Base-by-base conservation (phyloP, 2,113 vertebrate species). In the Dipodomys spectabilis region DNA sequence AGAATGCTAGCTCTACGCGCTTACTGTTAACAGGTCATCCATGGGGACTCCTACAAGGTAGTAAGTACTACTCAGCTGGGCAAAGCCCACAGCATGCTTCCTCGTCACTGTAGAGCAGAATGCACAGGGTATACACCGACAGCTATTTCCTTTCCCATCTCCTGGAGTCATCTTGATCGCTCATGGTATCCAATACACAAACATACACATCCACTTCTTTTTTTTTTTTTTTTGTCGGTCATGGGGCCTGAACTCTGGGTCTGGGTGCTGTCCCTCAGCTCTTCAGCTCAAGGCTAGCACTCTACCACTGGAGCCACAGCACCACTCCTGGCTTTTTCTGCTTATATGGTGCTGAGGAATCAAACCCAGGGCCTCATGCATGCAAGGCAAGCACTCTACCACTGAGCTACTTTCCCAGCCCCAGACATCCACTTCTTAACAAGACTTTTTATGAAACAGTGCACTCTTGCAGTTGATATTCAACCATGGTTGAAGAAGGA, bases 11-110 rank as follows among this genome's bases (percentile, higher is more conserved):
- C 44, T n/a, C 28, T 35, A 20, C 23, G 20, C 1, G 0, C 1
- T 19, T 19, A 67, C 80, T 9, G 19, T 65, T 32, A 68, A 3
- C 23, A 74, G 49, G 30, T 9, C 12, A 77, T 39, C 44, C 19
- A 0, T 0, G 3, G 18, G 15, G 23, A 23, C 12, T 1, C 16
- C 2, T 15, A 44, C 2, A 12, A 1, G 4, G 0, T 1, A 28
- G 27, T 28, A 18, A 28, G 27, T 28, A 18, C 25, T 3, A 6
- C 32, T 30, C 18, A n/a, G 49, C 2, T 3, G 7, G 1, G 0
- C 5, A 2, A 82, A n/a, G 45, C 45, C 77, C 79, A 27, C 3
- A 0, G 15, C 22, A 13, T 4, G 2, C 18, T 2, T 19, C 65
- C 74, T 25, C 0, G 28, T 23, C 27, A 28, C 5, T 35, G 35